These are phyloP conservation scores for Ceratosolen fusciceps DNA, from an alignment of 1,140 invertebrate species.

Conservation along the genomic window DNA sequence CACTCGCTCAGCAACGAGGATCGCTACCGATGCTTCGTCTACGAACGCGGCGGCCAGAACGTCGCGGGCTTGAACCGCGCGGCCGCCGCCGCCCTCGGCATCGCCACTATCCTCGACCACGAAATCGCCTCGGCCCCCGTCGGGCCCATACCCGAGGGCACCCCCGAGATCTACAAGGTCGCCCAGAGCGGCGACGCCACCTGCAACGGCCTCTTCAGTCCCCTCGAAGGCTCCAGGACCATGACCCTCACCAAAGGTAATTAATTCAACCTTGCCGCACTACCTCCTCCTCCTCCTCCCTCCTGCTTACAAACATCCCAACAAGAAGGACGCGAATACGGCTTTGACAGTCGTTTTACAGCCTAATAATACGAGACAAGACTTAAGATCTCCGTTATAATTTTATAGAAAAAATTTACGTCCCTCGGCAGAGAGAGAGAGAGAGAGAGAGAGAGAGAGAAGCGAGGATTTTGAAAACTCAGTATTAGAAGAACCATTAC, in stretches of 20 bases:
- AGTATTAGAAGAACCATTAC: neutral
- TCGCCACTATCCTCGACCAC: constrained; percentile 62
- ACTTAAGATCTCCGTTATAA: no score
- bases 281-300: no score
- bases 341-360: no score
- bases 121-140: constrained; percentile 57
- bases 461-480: no score
- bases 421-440: no score
- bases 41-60: constrained; percentile 79
- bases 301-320: no score
- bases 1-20: constrained; percentile 92
- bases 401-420: no score
- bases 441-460: no score
- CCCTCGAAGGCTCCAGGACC: constrained; percentile 82
- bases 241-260: constrained; percentile 81
- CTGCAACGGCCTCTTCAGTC: constrained; percentile 87
- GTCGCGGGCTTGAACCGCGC: constrained; percentile 61
- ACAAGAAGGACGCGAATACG: no score
- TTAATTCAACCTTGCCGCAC: neutral
- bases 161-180: constrained; percentile 78
- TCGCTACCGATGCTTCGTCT: constrained; percentile 92
- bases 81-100: constrained; percentile 54
- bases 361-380: no score
- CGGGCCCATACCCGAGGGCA: constrained; percentile 62
- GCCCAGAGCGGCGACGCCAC: constrained; percentile 91